Percentiles rank a stretch among this genome's conserved stretches.
Evolutionary conservation across 2,888 invertebrate genomes (phyloP).

Genomic region (Drymonia ruficornis): DNA sequence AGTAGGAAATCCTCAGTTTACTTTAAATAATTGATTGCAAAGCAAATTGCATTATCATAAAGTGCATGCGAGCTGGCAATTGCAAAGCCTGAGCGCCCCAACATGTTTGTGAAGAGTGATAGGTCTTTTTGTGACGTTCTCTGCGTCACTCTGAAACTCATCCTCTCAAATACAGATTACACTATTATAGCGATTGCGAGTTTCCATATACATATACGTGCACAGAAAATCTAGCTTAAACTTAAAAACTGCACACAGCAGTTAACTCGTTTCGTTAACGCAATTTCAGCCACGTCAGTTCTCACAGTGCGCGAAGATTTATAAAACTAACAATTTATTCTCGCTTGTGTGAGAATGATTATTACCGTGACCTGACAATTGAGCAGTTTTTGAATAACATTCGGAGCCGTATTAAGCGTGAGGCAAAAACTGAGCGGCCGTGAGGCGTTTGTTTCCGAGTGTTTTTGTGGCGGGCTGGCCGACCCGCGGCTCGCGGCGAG

Average conservation of each 20-base stretch:
- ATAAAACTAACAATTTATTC: constrained; percentile 28
- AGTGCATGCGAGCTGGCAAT: too few relatives aligned
- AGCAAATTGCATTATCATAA: too few relatives aligned
- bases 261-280: not conserved
- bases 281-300: constrained; percentile 15
- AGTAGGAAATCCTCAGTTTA: too few relatives aligned
- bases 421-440: constrained; percentile 53
- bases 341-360: constrained; percentile 38
- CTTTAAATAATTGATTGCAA: too few relatives aligned
- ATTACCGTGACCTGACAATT: constrained; percentile 46
- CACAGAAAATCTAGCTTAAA: not conserved
- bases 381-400: constrained; percentile 39
- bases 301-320: constrained; percentile 16
- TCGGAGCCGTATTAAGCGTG: constrained; percentile 27
- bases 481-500: constrained; percentile 7
- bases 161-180: not conserved
- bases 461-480: constrained; percentile 43
- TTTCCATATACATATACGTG: not conserved
- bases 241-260: not conserved
- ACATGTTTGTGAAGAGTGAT: too few relatives aligned
- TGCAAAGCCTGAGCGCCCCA: too few relatives aligned
- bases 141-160: not conserved
- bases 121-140: not conserved
- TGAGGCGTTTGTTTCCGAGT: constrained; percentile 54
- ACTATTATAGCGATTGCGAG: not conserved